phyloP scores from a whole-genome alignment of 2,113 vertebrate species.

The Cyprinodon variegatus region DNA sequence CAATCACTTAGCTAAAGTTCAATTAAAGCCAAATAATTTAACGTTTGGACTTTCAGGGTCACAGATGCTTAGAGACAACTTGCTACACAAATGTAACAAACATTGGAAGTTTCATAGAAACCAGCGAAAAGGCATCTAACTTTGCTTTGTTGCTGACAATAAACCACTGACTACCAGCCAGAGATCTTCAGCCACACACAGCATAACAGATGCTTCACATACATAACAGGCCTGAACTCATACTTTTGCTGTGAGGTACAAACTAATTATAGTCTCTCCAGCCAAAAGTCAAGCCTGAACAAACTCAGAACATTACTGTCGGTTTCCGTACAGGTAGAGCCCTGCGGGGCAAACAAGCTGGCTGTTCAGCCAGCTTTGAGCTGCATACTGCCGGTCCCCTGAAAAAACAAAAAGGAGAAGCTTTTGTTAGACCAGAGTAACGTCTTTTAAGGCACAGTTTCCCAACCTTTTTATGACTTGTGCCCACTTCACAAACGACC shows the following conservation, averaged over 20 bases:
- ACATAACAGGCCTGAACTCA: constrained; percentile 63
- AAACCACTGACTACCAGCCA: constrained; percentile 44
- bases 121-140: constrained; percentile 77
- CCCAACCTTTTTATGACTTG: no score
- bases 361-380: constrained; percentile 15
- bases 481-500: no score
- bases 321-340: constrained; percentile 58
- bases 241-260: constrained; percentile 21
- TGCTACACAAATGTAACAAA: constrained; percentile 84
- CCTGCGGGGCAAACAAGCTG: constrained; percentile 43
- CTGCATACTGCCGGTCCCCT: constrained; percentile 39
- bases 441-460: no score
- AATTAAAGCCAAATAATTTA: neutral
- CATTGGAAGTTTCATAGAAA: constrained; percentile 91
- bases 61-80: constrained; percentile 33
- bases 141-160: constrained; percentile 38
- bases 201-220: constrained; percentile 67
- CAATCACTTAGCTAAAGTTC: neutral
- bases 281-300: constrained; percentile 67
- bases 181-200: constrained; percentile 49
- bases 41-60: constrained; percentile 21
- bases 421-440: neutral
- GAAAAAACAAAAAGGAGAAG: constrained; percentile 24
- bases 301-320: constrained; percentile 81
- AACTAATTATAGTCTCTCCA: constrained; percentile 20